Base-by-base conservation (phyloP, 2,888 invertebrate genomes). In the Sericinus montela region DNA sequence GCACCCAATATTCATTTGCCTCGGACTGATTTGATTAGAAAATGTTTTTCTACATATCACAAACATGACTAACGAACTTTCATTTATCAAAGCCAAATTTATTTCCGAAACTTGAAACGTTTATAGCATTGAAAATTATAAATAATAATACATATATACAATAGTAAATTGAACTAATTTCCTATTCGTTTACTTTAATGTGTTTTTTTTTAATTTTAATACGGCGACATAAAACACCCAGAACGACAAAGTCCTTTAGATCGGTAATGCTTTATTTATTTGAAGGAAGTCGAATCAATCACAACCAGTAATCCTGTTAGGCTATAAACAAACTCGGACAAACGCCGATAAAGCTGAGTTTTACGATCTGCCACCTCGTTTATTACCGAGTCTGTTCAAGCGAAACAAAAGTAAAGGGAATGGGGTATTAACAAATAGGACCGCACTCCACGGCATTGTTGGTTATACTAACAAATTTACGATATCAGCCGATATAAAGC, bases 291-390 rank as follows among this genome's bases (percentile, higher is more conserved):
- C 65, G 69, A 80, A 86, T 88, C 86, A 86, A 86, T 87, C 86
- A 83, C 72, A 72, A 74, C 70, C 74, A 62, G 80, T 83, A 80
- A 86, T 80, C 80, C 84, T 66, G 72, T 72, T 71, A 60, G 68
- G 71, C 74, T 67, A 75, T 86, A 87, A 87, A 87, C 81, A 80
- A 82, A 79, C 69, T 72, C 67, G 65, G 72, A 77, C 76, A 74
- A 78, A 76, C 65, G 75, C 68, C 75, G 73, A 75, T 78, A 80
- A 78, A 79, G 71, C 62, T 60, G 55, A 67, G 67, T 65, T 87
- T 87, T 84, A 86, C 80, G 84, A 83, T 67, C 74, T 74, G 81
- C 79, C 84, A 83, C 80, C 79, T 82, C 75, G 81, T 87, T 84
- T 79, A 80, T 78, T 72, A 76, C 75, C 60, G 59, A 67, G 69